A percentile compares a stretch with the other conserved stretches of the same genome.
These are phyloP conservation scores for Tetropium fuscum DNA, from an alignment of 2,888 invertebrate genomes.

Conservation along the genomic window DNA sequence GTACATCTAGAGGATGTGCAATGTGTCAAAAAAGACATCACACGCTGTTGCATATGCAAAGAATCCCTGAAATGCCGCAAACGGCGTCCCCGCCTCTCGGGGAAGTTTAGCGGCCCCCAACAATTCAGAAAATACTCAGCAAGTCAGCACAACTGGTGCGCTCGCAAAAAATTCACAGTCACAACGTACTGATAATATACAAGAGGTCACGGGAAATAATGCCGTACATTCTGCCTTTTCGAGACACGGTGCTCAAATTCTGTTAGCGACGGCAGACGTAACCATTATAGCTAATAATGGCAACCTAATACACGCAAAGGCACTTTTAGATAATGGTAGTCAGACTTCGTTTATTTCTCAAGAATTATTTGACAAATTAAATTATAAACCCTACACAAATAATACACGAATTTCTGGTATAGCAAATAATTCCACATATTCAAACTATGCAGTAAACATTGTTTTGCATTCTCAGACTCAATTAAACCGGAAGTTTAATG, in stretches of 20 bases:
- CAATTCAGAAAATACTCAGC: neutral
- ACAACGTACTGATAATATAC: no score
- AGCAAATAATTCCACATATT: neutral
- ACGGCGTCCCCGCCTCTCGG: neutral
- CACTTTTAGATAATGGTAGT: slow-evolving; percentile 30
- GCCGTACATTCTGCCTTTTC: slow-evolving; percentile 9
- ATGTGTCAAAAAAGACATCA: slow-evolving; percentile 25
- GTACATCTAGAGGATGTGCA: slow-evolving; percentile 3
- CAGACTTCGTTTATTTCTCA: slow-evolving; percentile 34
- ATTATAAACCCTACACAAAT: slow-evolving; percentile 10
- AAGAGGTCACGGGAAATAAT: neutral
- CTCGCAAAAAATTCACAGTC: no score
- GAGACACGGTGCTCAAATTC: slow-evolving; percentile 24
- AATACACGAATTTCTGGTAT: slow-evolving; percentile 2
- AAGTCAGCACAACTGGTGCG: no score
- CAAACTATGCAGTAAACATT: slow-evolving; percentile 15
- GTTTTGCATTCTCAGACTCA: slow-evolving; percentile 3
- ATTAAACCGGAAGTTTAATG: slow-evolving; percentile 8
- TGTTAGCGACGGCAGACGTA: slow-evolving; percentile 27
- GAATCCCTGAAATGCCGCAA: neutral
- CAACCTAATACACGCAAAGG: slow-evolving; percentile 11
- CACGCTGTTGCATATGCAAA: slow-evolving; percentile 6
- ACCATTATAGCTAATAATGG: slow-evolving; percentile 12
- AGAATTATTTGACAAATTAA: slow-evolving; percentile 16
- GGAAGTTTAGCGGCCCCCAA: neutral